phyloP scores from a whole-genome alignment of 1,140 invertebrate species.

The Asbolus verrucosus region DNA sequence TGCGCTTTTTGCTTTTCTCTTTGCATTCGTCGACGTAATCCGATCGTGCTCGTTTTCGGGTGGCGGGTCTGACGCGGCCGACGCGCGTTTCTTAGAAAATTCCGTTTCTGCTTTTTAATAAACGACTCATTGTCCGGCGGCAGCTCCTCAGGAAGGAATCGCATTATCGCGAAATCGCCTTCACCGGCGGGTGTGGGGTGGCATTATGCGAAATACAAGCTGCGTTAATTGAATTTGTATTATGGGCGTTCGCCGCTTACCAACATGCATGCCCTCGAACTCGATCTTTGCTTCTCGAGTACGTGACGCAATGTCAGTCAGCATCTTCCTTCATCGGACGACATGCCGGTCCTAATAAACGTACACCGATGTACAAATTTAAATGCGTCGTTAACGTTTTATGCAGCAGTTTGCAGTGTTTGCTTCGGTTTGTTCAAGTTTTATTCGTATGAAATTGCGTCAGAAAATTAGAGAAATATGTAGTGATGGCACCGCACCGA shows the following conservation, averaged over 20 bases:
- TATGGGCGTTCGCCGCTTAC: slow-evolving; percentile 31
- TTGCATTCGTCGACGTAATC: slow-evolving; percentile 21
- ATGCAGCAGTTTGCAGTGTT: too few relatives aligned
- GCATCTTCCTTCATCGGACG: neutral
- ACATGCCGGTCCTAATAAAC: neutral
- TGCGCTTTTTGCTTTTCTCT: slow-evolving; percentile 12
- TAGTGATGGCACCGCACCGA: too few relatives aligned
- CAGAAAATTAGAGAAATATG: too few relatives aligned
- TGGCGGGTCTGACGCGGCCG: slow-evolving; percentile 9
- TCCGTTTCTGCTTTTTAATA: slow-evolving; percentile 28
- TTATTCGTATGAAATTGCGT: too few relatives aligned
- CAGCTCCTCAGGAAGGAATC: slow-evolving; percentile 1
- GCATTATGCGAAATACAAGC: slow-evolving; percentile 45
- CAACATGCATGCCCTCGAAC: slow-evolving; percentile 1
- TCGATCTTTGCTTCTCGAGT: slow-evolving; percentile 2
- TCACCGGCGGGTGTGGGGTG: slow-evolving; percentile 40
- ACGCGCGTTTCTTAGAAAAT: slow-evolving; percentile 18
- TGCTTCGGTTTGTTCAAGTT: too few relatives aligned
- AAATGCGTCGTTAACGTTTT: neutral
- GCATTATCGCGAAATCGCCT: neutral
- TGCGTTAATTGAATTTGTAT: slow-evolving; percentile 50
- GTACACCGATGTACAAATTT: neutral
- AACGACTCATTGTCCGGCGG: slow-evolving; percentile 19
- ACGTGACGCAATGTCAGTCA: slow-evolving; percentile 10
- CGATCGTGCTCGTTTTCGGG: slow-evolving; percentile 20